These are phyloP conservation scores for Eretmochelys imbricata DNA, from an alignment of 2,113 vertebrate genomes.

Conservation along the genomic window DNA sequence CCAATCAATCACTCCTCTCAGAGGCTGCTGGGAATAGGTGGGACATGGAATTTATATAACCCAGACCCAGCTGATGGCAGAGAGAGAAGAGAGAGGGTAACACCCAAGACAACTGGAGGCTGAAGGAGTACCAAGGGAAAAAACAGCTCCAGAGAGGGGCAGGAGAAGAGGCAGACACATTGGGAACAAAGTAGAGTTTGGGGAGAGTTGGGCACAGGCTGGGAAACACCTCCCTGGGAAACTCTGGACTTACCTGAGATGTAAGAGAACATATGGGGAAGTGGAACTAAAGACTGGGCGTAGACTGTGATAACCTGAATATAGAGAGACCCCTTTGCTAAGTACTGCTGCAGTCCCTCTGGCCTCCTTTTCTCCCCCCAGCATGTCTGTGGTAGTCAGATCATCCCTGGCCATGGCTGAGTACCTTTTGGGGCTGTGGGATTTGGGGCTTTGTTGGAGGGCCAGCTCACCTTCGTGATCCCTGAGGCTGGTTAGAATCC, in stretches of 20 bases:
- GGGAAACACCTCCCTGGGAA: neutral
- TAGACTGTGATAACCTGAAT: neutral
- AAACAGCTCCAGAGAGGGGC: neutral
- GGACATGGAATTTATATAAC: neutral
- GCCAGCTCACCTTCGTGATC: neutral
- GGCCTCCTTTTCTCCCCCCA: neutral
- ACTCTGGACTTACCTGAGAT: neutral
- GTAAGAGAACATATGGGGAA: neutral
- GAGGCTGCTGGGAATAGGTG: neutral
- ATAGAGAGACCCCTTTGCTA: neutral
- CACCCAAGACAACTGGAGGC: neutral
- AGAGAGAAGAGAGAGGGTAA: neutral
- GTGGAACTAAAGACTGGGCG: neutral
- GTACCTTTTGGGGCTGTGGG: neutral
- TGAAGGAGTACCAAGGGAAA: neutral
- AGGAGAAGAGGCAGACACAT: neutral
- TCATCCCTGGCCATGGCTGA: neutral
- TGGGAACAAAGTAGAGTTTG: neutral
- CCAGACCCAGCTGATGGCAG: neutral
- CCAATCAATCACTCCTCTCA: too few relatives aligned
- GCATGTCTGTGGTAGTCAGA: neutral
- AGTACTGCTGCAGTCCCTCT: neutral
- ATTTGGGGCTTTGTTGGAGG: neutral
- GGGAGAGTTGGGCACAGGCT: neutral
- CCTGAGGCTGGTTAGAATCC: neutral